These are phyloP conservation scores for Fregata magnificens DNA, from an alignment of 2,113 vertebrate species.

Conservation along the genomic window DNA sequence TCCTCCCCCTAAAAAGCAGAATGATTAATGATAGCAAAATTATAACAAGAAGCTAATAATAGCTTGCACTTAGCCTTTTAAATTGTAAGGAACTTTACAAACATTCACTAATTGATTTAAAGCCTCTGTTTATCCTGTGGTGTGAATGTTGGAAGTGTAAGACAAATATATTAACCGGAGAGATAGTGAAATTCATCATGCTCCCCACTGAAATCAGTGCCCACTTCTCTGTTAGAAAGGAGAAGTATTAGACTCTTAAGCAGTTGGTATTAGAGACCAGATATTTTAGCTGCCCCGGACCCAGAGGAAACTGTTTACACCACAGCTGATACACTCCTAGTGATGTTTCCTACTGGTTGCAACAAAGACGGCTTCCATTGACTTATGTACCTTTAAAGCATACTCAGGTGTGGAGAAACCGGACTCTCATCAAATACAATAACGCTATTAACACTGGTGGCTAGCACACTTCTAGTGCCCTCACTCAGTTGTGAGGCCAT, in stretches of 20 bases:
- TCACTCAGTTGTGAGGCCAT: background rate
- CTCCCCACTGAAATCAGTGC: background rate
- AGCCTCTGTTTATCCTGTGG: background rate
- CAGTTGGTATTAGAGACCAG: background rate
- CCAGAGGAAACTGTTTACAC: background rate
- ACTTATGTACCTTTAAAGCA: background rate
- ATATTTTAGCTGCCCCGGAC: background rate
- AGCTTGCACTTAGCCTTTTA: background rate
- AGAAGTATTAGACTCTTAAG: background rate
- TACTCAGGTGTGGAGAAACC: background rate
- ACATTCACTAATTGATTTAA: background rate
- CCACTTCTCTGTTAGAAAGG: background rate
- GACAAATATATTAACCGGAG: background rate
- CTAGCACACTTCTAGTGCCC: background rate
- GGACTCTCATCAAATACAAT: background rate
- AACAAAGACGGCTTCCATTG: background rate
- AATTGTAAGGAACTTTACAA: slow-evolving; percentile 3
- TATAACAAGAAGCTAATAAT: background rate
- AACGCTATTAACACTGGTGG: background rate
- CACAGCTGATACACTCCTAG: background rate
- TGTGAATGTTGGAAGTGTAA: background rate
- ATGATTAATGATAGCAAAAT: slow-evolving; percentile 7
- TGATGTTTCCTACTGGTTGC: background rate
- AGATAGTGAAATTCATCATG: background rate
- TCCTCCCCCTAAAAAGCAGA: background rate